Evolutionary conservation across 2,113 vertebrate species (phyloP).

Genomic region (Verasper variegatus): DNA sequence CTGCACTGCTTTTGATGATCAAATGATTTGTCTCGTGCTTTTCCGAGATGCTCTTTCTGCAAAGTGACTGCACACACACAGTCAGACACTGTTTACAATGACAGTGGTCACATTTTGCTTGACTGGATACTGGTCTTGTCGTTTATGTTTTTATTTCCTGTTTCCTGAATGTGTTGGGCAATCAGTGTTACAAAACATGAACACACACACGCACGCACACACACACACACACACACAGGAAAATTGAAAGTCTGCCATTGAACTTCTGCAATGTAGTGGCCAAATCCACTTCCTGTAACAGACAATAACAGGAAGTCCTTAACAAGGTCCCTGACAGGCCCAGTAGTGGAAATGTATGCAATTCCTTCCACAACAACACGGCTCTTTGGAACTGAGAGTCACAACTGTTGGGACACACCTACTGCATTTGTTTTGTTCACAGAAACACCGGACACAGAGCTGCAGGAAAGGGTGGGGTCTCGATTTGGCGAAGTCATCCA

Average conservation of each 20-base stretch:
- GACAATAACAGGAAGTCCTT: constrained; percentile 86
- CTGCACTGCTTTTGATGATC: constrained; percentile 24
- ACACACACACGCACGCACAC: constrained; percentile 50
- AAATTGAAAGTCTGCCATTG: constrained; percentile 74
- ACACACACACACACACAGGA: constrained; percentile 43
- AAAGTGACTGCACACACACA: constrained; percentile 15
- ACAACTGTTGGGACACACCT: constrained; percentile 2
- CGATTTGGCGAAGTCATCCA: not conserved
- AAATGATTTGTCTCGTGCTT: constrained; percentile 26
- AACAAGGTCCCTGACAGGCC: constrained; percentile 70
- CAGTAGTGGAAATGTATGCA: constrained; percentile 52
- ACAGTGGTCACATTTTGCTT: constrained; percentile 12
- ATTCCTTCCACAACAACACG: constrained; percentile 55
- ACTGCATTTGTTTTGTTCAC: constrained; percentile 20
- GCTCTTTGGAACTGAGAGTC: constrained; percentile 12
- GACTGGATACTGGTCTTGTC: constrained; percentile 7
- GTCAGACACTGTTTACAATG: constrained; percentile 17
- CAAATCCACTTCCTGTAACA: constrained; percentile 74
- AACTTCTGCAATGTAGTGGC: constrained; percentile 71
- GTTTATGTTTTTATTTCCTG: constrained; percentile 4
- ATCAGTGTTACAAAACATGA: constrained; percentile 41
- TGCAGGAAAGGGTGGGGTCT: constrained; percentile 60
- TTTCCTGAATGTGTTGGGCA: constrained; percentile 25
- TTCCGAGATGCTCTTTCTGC: constrained; percentile 22
- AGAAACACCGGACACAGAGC: constrained; percentile 41